Base-by-base conservation (phyloP, 2,888 invertebrate species). In the Microplitis manilae region DNA sequence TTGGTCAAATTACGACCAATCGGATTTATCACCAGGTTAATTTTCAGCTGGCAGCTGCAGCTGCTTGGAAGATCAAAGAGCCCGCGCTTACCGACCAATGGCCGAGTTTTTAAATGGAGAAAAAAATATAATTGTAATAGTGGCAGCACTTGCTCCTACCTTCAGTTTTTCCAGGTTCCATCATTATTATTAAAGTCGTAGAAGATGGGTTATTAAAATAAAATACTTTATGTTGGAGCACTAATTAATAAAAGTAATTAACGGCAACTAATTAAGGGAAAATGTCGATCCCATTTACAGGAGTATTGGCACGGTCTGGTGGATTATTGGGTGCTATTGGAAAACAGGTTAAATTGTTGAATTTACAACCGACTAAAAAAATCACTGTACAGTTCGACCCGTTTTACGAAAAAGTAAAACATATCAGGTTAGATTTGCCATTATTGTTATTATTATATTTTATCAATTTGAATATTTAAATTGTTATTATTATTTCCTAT, bases 341-440 rank as follows among this genome's bases (percentile, higher is more conserved):
- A 72, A 95, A 95, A 90, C 94, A 96, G 89, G 84, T 96, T 74
- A 93, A 91, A 87, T 85, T 89, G 80, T 90, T 97, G 8, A 95
- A 95, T 91, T 91, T 97, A 78, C 95, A 95, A 88, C 95, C 95
- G 65, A 94, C 95, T 0, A 94, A 94, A 85, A 93, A 93, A 90
- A 93, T 97, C 78, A 93, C 93, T 73, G 93, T 96, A 73, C 93
- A 94, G 90, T 96, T 97, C 87, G 97, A 97, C 91, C 97, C 97
- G 5, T 97, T 97, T 90, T 92, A 93, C 84, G 92, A 93, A 84
- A 94, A 94, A 90, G 94, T 94, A 77, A 91, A 90, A 79, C 92
- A 92, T 81, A 92, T 92, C 84, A 92, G 94, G 94, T 94, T 90
- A 90, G 88, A 87, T 80, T 59, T 9, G 5, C 30, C 30, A 30